Evolutionary conservation across 2,797 vertebrate genomes (phyloP).

Genomic region (Sphenodon punctatus): DNA sequence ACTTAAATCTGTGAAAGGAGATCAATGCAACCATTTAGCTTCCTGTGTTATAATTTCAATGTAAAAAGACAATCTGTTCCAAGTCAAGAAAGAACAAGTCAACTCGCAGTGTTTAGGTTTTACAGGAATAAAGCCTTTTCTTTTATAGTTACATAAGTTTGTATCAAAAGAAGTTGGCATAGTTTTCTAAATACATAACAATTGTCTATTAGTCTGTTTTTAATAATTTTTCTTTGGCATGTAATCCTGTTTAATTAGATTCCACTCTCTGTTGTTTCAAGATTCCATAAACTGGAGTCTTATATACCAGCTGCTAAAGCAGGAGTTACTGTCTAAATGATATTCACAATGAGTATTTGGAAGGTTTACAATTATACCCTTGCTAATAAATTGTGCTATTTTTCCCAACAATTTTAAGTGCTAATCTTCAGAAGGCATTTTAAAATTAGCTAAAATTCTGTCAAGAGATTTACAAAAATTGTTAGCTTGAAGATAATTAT

Average conservation of each 20-base stretch:
- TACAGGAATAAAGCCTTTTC: conserved; percentile 52
- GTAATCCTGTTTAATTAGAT: conserved; percentile 88
- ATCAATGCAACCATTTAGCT: conserved; percentile 65
- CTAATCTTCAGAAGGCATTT: conserved; percentile 83
- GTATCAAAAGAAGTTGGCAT: conserved; percentile 62
- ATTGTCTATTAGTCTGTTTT: conserved; percentile 83
- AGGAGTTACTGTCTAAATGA: conserved; percentile 83
- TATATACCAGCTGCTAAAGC: conserved; percentile 81
- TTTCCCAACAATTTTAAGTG: conserved; percentile 83
- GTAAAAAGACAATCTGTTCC: conserved; percentile 57
- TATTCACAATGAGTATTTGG: conserved; percentile 84
- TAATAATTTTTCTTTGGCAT: conserved; percentile 85
- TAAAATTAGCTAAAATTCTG: conserved; percentile 86
- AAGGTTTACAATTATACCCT: conserved; percentile 86
- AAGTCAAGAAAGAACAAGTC: conserved; percentile 54
- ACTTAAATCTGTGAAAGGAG: conserved; percentile 62
- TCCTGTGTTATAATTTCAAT: conserved; percentile 55
- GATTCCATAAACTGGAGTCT: conserved; percentile 83
- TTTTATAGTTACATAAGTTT: conserved; percentile 55
- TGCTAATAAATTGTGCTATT: conserved; percentile 86
- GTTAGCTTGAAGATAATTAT: conserved; percentile 84
- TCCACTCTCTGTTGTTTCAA: conserved; percentile 83
- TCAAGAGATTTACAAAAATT: conserved; percentile 84
- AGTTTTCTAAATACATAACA: conserved; percentile 71
- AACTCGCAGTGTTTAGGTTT: conserved; percentile 61